Conservation (phyloP, 2,888 invertebrate species). For the Temnothorax unifasciatus region DNA sequence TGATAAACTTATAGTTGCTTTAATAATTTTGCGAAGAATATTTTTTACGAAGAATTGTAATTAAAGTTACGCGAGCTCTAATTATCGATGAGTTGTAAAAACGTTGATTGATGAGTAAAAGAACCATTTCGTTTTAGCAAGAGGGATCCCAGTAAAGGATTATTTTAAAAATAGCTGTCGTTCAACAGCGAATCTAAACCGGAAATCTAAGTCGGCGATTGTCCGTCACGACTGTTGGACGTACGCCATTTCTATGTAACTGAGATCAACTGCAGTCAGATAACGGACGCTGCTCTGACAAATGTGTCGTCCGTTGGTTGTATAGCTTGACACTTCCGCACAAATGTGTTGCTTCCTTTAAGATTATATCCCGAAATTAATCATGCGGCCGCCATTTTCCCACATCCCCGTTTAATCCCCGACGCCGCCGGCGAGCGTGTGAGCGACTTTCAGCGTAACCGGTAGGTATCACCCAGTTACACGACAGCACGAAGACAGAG, state of each 20-base stretch:
- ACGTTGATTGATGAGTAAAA: neutral
- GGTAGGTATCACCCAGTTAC: constrained; percentile 60
- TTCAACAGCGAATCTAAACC: neutral
- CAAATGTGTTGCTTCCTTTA: constrained; percentile 52
- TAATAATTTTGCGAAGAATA: neutral
- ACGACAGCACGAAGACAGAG: constrained; percentile 50
- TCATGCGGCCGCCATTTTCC: constrained; percentile 46
- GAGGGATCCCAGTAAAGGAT: neutral
- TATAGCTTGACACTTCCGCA: constrained; percentile 31
- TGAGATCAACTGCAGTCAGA: constrained; percentile 36
- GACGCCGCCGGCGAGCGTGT: constrained; percentile 5
- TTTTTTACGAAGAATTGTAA: no score
- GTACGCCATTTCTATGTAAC: constrained; percentile 6
- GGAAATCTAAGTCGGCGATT: constrained; percentile 7
- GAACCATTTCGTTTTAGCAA: constrained; percentile 12
- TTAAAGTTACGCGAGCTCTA: neutral
- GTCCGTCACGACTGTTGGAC: neutral
- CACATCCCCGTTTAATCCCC: constrained; percentile 56
- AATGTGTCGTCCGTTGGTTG: constrained; percentile 36
- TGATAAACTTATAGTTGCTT: neutral
- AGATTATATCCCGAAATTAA: constrained; percentile 64
- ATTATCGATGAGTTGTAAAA: neutral
- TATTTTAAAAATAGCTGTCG: neutral
- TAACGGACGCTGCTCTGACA: constrained; percentile 31
- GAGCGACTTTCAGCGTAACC: constrained; percentile 54